Percentiles rank a stretch among this genome's conserved stretches.
Evolutionary conservation across 2,113 vertebrate species (phyloP).

Genomic region (Monarcha castaneiventris): DNA sequence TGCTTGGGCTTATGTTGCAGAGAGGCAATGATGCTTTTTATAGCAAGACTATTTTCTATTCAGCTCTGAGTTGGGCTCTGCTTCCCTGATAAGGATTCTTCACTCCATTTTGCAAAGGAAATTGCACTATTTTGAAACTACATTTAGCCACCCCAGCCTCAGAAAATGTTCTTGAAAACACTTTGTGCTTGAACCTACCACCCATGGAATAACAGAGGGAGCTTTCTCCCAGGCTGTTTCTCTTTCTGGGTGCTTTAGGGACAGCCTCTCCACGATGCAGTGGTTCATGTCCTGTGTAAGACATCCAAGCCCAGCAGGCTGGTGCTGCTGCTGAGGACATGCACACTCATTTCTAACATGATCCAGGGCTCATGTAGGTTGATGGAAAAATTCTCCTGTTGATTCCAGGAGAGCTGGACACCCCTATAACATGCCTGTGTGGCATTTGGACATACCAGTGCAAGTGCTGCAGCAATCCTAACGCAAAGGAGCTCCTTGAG

Average conservation of each 20-base stretch:
- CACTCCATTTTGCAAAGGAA: background rate
- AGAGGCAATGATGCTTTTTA: background rate
- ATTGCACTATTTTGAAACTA: background rate
- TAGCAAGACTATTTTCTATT: background rate
- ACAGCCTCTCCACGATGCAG: background rate
- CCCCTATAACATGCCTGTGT: accelerated
- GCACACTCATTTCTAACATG: background rate
- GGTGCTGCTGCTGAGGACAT: background rate
- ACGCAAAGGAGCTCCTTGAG: background rate
- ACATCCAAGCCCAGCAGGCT: background rate
- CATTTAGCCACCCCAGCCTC: background rate
- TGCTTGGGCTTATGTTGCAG: background rate
- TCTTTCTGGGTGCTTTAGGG: background rate
- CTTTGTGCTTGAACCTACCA: background rate
- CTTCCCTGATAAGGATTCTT: background rate
- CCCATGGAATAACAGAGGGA: background rate
- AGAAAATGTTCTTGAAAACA: background rate
- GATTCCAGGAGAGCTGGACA: background rate
- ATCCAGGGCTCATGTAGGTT: background rate
- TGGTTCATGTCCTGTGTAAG: background rate
- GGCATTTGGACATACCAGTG: background rate
- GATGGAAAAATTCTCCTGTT: background rate
- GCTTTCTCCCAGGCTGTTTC: background rate
- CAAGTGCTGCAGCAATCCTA: background rate
- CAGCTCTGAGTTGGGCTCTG: background rate